A percentile compares a stretch with the other conserved stretches of the same genome.
phyloP scores from a whole-genome alignment of 2,113 vertebrate species.

The Cyprinodon tularosa region DNA sequence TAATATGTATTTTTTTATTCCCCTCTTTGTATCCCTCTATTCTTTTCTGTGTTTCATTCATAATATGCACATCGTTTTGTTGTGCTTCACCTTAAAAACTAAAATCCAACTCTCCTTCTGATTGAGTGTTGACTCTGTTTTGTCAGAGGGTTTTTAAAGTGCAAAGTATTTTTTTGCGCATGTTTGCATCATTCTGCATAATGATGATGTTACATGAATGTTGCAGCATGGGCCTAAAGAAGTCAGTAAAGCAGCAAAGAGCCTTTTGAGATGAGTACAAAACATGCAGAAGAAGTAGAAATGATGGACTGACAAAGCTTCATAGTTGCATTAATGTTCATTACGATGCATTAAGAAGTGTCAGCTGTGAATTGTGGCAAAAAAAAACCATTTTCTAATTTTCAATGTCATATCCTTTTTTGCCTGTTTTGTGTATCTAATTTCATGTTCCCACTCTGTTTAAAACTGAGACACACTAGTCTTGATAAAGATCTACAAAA shows the following conservation, averaged over 20 bases:
- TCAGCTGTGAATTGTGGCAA: neutral
- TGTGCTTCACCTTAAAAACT: neutral
- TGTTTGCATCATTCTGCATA: neutral
- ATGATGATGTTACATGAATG: neutral
- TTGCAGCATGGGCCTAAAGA: neutral
- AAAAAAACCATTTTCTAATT: neutral
- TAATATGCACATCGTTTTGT: neutral
- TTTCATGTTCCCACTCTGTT: neutral
- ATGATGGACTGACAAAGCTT: neutral
- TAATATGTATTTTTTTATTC: too few species aligned
- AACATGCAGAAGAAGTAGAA: neutral
- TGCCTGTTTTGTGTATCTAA: neutral
- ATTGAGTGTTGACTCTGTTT: neutral
- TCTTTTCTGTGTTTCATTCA: neutral
- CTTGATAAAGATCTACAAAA: neutral
- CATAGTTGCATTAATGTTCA: neutral
- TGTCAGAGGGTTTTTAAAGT: neutral
- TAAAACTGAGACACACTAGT: neutral
- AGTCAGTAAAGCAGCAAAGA: neutral
- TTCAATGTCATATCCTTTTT: neutral
- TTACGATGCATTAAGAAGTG: neutral
- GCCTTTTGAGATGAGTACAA: neutral
- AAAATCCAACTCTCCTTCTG: too few species aligned
- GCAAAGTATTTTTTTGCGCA: neutral
- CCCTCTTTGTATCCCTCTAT: too few species aligned